Percentiles rank a stretch among this genome's conserved stretches.
Evolutionary conservation across 2,888 invertebrate genomes (phyloP).

Genomic region (Eilema depressum): DNA sequence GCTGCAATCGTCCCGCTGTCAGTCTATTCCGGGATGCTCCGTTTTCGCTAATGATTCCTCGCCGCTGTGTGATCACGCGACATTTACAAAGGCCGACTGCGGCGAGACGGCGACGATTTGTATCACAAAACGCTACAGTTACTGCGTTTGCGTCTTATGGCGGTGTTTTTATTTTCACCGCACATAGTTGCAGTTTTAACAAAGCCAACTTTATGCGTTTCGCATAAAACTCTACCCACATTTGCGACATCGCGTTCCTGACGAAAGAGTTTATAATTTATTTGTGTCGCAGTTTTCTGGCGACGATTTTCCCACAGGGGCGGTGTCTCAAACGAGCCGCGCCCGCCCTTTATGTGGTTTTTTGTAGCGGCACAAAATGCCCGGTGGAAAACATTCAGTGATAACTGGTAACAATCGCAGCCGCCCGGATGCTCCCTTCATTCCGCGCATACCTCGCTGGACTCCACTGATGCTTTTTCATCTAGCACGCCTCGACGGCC

Average conservation of each 20-base stretch:
- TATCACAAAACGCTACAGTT: slow-evolving; percentile 61
- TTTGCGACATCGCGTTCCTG: slow-evolving; percentile 76
- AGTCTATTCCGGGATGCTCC: slow-evolving; percentile 84
- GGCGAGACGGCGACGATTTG: slow-evolving; percentile 64
- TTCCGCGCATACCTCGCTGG: slow-evolving; percentile 83
- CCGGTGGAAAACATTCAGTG: slow-evolving; percentile 86
- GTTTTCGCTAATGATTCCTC: slow-evolving; percentile 84
- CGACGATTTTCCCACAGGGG: slow-evolving; percentile 87
- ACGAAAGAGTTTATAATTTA: slow-evolving; percentile 85
- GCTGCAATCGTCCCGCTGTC: slow-evolving; percentile 84
- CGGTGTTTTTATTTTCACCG: slow-evolving; percentile 45
- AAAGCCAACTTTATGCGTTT: slow-evolving; percentile 68
- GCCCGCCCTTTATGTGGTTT: slow-evolving; percentile 86
- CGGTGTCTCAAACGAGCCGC: slow-evolving; percentile 85
- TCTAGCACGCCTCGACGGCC: slow-evolving; percentile 65
- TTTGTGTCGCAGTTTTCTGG: slow-evolving; percentile 85
- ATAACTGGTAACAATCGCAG: slow-evolving; percentile 87
- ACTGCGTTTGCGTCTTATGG: slow-evolving; percentile 47
- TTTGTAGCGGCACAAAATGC: slow-evolving; percentile 85
- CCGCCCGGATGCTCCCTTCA: slow-evolving; percentile 85
- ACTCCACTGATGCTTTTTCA: slow-evolving; percentile 83
- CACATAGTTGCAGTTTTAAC: slow-evolving; percentile 66
- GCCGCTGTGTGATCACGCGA: slow-evolving; percentile 70
- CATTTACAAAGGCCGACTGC: slow-evolving; percentile 76
- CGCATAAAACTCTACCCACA: slow-evolving; percentile 61